Percentiles rank a stretch among this genome's conserved stretches.
Conservation (phyloP, 2,113 vertebrate genomes). For the Etia nguti region DNA sequence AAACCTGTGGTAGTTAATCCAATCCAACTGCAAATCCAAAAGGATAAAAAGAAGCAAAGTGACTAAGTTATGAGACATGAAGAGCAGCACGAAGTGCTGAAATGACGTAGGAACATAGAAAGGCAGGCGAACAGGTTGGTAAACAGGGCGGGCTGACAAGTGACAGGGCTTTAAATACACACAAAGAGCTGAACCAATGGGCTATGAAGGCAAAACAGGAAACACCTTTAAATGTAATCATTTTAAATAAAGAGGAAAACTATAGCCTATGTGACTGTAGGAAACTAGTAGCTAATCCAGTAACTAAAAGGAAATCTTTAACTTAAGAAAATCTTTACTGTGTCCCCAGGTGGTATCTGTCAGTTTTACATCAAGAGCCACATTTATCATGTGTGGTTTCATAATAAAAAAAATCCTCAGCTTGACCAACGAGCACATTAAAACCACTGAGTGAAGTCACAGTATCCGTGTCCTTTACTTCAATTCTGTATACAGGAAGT, state of each 20-base stretch:
- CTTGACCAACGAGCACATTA: no score
- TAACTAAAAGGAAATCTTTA: background rate
- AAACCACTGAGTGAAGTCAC: no score
- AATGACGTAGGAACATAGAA: background rate
- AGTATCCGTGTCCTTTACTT: no score
- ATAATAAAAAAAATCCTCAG: background rate
- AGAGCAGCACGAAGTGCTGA: background rate
- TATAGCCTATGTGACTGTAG: accelerated
- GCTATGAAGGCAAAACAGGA: background rate
- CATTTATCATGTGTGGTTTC: background rate
- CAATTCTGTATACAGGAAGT: no score
- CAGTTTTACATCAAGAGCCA: background rate
- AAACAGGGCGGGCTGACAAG: background rate
- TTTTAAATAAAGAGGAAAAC: background rate
- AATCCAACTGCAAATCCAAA: background rate
- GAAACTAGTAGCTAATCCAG: background rate
- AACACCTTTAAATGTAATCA: background rate
- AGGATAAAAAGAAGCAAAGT: background rate
- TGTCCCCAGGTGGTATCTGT: background rate
- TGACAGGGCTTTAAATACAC: background rate
- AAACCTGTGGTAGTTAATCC: background rate
- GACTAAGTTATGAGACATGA: background rate
- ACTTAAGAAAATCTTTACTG: no score
- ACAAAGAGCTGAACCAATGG: background rate
- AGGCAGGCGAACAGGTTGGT: background rate